phyloP scores from a whole-genome alignment of 35 echinoderm and acorn worm species.

The Chiridota heheva region DNA sequence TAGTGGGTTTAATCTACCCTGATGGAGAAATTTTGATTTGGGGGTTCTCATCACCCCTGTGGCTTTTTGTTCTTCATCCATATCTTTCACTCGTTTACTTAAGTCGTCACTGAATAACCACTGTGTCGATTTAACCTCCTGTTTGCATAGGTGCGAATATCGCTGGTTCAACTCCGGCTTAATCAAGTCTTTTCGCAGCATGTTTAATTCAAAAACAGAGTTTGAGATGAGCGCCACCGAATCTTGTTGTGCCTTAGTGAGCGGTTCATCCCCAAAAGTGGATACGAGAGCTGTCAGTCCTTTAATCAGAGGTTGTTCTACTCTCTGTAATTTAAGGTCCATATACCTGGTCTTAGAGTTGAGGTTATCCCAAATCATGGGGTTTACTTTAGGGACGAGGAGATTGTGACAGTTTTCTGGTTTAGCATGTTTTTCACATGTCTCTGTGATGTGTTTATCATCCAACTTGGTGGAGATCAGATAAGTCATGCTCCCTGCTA shows the following conservation, averaged over 20 bases:
- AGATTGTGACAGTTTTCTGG: conserved; percentile 16
- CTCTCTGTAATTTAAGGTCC: conserved; percentile 49
- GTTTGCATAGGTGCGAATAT: conserved; percentile 38
- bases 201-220: conserved; percentile 48
- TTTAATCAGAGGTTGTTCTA: conserved; percentile 46
- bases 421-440: background rate
- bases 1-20: background rate
- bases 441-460: conserved; percentile 35
- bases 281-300: conserved; percentile 26
- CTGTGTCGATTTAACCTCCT: conserved; percentile 1
- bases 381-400: conserved; percentile 52
- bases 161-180: conserved; percentile 18
- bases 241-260: conserved; percentile 24
- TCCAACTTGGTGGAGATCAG: conserved; percentile 4
- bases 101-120: conserved; percentile 47
- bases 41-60: background rate
- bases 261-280: background rate
- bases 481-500: background rate
- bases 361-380: conserved; percentile 43
- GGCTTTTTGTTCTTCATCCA: conserved; percentile 54
- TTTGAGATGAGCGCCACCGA: conserved; percentile 9
- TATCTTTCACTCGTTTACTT: conserved; percentile 34
- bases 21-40: background rate
- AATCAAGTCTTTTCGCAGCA: conserved; percentile 39
- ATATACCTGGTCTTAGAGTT: background rate